Conservation (phyloP, 2,888 invertebrate genomes). For the Argynnis bischoffii region DNA sequence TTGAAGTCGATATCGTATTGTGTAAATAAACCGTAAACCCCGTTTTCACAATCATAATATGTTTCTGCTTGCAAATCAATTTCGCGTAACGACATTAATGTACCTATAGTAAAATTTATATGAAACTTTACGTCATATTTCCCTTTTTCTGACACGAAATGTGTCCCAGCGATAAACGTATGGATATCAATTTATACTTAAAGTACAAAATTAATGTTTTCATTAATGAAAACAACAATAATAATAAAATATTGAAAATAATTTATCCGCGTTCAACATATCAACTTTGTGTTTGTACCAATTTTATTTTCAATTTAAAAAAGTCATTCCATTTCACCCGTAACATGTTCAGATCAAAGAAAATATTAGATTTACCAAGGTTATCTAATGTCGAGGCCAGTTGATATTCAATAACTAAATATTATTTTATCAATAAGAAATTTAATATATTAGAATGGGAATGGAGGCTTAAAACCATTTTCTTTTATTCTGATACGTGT, state of each 20-base stretch:
- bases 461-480: slow-evolving; percentile 48
- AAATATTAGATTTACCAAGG: slow-evolving; percentile 37
- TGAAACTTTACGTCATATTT: slow-evolving; percentile 75
- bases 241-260: not conserved
- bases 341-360: slow-evolving; percentile 29
- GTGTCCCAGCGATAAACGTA: slow-evolving; percentile 59
- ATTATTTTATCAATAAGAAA: slow-evolving; percentile 34
- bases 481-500: slow-evolving; percentile 35
- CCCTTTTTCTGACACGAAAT: slow-evolving; percentile 68
- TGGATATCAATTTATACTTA: slow-evolving; percentile 40
- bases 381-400: slow-evolving; percentile 34
- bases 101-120: slow-evolving; percentile 81
- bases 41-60: slow-evolving; percentile 82
- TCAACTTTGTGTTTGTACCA: slow-evolving; percentile 12
- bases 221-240: too few relatives aligned
- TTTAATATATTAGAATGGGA: slow-evolving; percentile 40
- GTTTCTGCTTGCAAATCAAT: slow-evolving; percentile 82
- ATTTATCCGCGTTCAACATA: not conserved
- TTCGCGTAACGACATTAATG: slow-evolving; percentile 82
- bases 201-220: slow-evolving; percentile 1
- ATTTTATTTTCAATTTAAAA: slow-evolving; percentile 33
- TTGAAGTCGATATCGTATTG: slow-evolving; percentile 72
- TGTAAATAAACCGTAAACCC: slow-evolving; percentile 83
- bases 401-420: slow-evolving; percentile 31
- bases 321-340: slow-evolving; percentile 57